Evolutionary conservation across 2,113 vertebrate species (phyloP).

Genomic region (Condylura cristata): DNA sequence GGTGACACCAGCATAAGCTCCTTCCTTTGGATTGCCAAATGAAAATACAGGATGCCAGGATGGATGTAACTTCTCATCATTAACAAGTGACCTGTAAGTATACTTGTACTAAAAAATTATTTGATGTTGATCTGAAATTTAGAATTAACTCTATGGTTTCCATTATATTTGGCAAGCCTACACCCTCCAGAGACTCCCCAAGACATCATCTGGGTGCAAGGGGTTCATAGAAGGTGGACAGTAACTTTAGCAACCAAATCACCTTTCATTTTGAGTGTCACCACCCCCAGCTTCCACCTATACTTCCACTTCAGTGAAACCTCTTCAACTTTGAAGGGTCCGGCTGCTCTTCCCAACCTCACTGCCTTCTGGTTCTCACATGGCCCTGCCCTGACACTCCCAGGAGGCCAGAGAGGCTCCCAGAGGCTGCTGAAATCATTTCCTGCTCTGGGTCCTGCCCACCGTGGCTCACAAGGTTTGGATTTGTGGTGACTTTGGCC

Average conservation of each 20-base stretch:
- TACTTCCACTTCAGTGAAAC: neutral
- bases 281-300: neutral
- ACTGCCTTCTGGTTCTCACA: neutral
- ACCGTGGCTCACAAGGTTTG: neutral
- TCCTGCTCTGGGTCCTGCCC: neutral
- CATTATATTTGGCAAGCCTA: neutral
- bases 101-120: neutral
- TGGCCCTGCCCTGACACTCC: fast-evolving
- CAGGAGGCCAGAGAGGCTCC: neutral
- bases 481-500: neutral
- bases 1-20: neutral
- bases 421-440: neutral
- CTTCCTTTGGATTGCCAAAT: neutral
- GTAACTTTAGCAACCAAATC: neutral
- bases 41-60: neutral
- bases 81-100: neutral
- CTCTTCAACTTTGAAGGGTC: neutral
- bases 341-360: neutral
- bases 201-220: neutral
- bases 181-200: neutral
- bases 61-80: neutral
- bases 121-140: neutral
- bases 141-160: neutral
- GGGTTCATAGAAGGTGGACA: neutral
- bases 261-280: neutral